Evolutionary conservation across 1,140 invertebrate genomes (phyloP).

Genomic region (Drosophila gunungcola): DNA sequence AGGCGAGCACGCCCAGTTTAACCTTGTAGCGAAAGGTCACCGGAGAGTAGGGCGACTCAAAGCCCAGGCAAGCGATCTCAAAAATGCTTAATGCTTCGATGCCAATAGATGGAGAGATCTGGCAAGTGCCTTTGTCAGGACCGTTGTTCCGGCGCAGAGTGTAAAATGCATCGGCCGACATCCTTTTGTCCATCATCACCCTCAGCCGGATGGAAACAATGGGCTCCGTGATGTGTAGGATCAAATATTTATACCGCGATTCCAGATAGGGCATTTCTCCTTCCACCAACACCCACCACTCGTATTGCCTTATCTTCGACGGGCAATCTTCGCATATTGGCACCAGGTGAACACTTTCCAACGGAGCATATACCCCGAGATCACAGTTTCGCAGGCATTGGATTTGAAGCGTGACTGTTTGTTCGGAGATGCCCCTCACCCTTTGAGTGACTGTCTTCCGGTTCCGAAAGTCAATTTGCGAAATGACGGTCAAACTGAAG

Average conservation of each 20-base stretch:
- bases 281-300: slow-evolving; percentile 17
- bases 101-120: not conserved
- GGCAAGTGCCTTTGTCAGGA: slow-evolving; percentile 14
- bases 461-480: not conserved
- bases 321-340: slow-evolving; percentile 16
- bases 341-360: slow-evolving; percentile 10
- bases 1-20: not conserved
- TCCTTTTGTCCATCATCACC: not conserved
- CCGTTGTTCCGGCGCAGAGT: slow-evolving; percentile 13
- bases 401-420: slow-evolving; percentile 17
- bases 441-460: not conserved
- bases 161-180: not conserved
- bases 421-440: not conserved
- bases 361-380: not conserved
- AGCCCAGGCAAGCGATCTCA: slow-evolving; percentile 4
- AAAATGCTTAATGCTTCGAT: slow-evolving; percentile 16
- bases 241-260: not conserved
- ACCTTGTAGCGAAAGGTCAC: slow-evolving; percentile 12
- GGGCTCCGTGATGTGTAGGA: not conserved
- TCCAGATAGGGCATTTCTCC: not conserved
- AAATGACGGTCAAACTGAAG: slow-evolving; percentile 7
- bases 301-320: not conserved
- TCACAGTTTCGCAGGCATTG: slow-evolving; percentile 18
- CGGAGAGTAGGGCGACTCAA: slow-evolving; percentile 5
- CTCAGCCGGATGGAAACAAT: not conserved